Base-by-base conservation (phyloP, 2,888 invertebrate genomes). In the Dasypogon diadema region DNA sequence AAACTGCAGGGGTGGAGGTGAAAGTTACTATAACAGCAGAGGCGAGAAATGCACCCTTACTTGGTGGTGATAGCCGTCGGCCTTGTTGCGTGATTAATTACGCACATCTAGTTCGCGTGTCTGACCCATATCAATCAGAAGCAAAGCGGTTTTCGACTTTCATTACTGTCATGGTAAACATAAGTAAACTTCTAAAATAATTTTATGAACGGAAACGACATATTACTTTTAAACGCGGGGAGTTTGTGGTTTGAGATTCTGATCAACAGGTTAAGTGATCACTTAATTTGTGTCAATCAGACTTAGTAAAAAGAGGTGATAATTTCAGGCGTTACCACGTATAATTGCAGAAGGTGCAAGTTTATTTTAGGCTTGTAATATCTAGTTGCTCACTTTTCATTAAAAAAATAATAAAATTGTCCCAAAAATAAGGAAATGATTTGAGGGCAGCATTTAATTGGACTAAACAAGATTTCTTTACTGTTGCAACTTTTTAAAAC, bases 81-180 rank as follows among this genome's bases (percentile, higher is more conserved):
- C 24, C 42, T 77, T 75, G 74, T 77, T 77, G 77, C 75, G 74
- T 77, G 77, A 77, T 77, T 75, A 77, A 77, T 77, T 77, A 75
- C 77, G 77, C 75, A 74, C 18, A 75, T 12, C 14, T 3, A 56
- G 72, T 42, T 77, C 60, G 75, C 77, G 77, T 75, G 75, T 48
- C 46, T 60, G 60, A 46, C 56, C 37, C 51, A 48, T 55, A 72
- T 75, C 60, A 75, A 75, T 75, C 51, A 48, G 12, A 34, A 12
- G 12, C 21, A 34, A 48, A 46, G 56, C 21, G 12, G 68, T 34
- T 51, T 65, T 60, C 30, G 54, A 42, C 48, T 51, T 34, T 63
- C 34, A 37, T 63, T 48, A n/a, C 12, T 4, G 6, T 34, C 24
- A 55, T 30, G 54, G 14, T 56, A 56, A 26, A 56, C 12, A 12